Percentiles rank a stretch among this genome's conserved stretches.
These are phyloP conservation scores for Aspidiotus rigidus DNA, from an alignment of 2,888 invertebrate species.

Conservation along the genomic window DNA sequence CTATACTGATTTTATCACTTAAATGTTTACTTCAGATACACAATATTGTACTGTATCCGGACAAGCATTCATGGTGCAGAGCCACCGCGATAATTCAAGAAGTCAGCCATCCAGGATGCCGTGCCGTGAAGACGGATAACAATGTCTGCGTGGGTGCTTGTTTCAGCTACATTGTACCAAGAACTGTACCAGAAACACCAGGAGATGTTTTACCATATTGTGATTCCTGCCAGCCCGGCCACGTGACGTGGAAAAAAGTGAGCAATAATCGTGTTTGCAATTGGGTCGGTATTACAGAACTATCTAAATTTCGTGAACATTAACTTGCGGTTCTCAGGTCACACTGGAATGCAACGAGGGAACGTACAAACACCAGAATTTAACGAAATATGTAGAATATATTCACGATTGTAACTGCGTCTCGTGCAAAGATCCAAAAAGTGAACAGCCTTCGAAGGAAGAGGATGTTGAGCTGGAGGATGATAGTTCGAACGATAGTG, in stretches of 20 bases:
- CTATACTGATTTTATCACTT: too few species aligned
- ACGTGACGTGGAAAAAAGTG: conserved; percentile 57
- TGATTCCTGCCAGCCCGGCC: conserved; percentile 59
- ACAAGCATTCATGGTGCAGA: conserved; percentile 62
- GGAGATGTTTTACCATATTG: conserved; percentile 58
- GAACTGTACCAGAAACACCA: conserved; percentile 57
- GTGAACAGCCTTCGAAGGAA: not conserved
- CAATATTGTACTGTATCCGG: conserved; percentile 59
- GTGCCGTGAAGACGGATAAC: conserved; percentile 56
- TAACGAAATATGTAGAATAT: conserved; percentile 55
- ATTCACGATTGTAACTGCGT: conserved; percentile 59
- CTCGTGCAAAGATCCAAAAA: conserved; percentile 49
- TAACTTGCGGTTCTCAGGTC: conserved; percentile 46
- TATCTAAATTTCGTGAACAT: too few species aligned
- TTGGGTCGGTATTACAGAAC: too few species aligned
- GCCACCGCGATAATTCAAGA: conserved; percentile 59
- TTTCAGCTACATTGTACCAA: conserved; percentile 60
- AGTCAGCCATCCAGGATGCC: conserved; percentile 56
- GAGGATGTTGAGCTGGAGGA: conserved; percentile 13
- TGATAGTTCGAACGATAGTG: conserved; percentile 3
- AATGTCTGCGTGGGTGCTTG: conserved; percentile 63
- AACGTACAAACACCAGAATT: conserved; percentile 47
- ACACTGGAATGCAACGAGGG: conserved; percentile 52
- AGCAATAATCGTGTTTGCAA: conserved; percentile 31
- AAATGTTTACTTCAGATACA: conserved; percentile 48